These are phyloP conservation scores for Hyalella azteca DNA, from an alignment of 2,888 invertebrate genomes.

Conservation along the genomic window DNA sequence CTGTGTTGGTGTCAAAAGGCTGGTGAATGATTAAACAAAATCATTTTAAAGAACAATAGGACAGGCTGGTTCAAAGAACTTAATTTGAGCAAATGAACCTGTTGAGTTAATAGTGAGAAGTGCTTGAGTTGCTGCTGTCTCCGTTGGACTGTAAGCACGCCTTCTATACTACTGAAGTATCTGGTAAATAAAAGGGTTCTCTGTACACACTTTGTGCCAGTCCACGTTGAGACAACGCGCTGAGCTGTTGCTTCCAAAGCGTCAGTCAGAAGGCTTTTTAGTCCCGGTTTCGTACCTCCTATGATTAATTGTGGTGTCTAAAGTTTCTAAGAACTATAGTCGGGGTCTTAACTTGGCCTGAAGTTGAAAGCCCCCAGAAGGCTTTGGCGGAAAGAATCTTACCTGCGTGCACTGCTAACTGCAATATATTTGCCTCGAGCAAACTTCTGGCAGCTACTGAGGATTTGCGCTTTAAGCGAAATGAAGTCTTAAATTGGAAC, in stretches of 20 bases:
- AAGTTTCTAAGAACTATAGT: slow-evolving; percentile 28
- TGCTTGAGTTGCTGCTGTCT: no score
- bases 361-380: slow-evolving; percentile 30
- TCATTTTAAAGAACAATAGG: no score
- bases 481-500: neutral
- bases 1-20: no score
- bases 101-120: no score
- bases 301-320: slow-evolving; percentile 32
- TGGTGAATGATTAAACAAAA: no score
- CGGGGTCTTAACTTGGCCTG: slow-evolving; percentile 8
- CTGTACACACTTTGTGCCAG: no score
- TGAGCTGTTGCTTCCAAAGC: neutral
- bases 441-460: neutral
- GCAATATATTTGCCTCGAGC: neutral
- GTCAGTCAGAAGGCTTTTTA: neutral
- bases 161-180: no score
- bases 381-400: neutral
- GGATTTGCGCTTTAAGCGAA: neutral
- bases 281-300: neutral
- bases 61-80: no score
- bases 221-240: no score
- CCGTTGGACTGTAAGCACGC: no score
- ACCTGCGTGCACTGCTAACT: neutral
- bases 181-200: no score
- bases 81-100: no score